Conservation (phyloP, 2,113 vertebrate genomes). For the Alosa alosa region DNA sequence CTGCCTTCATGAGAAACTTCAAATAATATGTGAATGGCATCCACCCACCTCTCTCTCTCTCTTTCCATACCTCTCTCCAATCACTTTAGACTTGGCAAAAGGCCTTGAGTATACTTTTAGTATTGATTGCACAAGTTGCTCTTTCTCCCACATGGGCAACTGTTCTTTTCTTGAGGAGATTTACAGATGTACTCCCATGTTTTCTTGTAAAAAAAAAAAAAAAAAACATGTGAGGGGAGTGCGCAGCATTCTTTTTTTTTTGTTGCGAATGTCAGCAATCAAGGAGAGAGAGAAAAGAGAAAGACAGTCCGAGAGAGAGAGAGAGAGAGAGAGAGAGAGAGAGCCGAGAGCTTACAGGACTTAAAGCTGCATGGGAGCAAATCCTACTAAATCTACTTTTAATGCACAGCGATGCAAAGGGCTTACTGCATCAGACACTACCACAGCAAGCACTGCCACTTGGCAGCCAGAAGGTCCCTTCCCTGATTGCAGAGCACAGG, state of each 20-base stretch:
- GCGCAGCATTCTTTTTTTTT: not conserved
- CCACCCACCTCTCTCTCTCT: not conserved
- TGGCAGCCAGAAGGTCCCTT: not conserved
- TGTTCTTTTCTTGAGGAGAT: not conserved
- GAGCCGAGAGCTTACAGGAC: not conserved
- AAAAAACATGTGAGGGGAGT: not conserved
- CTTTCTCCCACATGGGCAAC: not conserved
- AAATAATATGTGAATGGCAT: not conserved
- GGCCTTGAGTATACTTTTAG: not conserved
- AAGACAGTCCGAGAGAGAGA: not conserved
- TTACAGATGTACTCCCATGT: not conserved
- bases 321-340: not conserved
- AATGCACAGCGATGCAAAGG: not conserved
- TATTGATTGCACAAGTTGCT: slow-evolving; percentile 16
- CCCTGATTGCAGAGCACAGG: not conserved
- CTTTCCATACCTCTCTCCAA: not conserved
- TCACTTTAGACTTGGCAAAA: slow-evolving; percentile 15
- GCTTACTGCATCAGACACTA: not conserved
- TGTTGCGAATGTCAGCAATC: not conserved
- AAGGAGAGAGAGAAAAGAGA: not conserved
- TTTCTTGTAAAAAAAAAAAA: not conserved
- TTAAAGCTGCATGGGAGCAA: not conserved
- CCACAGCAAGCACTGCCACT: not conserved
- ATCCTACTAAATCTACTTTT: not conserved
- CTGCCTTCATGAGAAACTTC: not conserved